These are phyloP conservation scores for Bombus superbus DNA, from an alignment of 1,140 invertebrate genomes.

Conservation along the genomic window DNA sequence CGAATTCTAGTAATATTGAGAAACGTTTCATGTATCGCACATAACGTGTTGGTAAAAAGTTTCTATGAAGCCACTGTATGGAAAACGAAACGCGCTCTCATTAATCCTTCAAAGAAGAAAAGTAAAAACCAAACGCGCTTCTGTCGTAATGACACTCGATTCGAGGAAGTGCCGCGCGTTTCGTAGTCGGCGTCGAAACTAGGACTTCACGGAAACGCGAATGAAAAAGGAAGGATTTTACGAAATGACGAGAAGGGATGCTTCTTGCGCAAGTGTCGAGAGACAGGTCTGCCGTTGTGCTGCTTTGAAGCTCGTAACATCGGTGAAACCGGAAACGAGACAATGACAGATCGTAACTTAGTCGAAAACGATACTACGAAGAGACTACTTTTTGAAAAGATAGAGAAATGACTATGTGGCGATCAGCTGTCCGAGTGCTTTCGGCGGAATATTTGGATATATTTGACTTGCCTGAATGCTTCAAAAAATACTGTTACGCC, in stretches of 20 bases:
- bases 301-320: conserved; percentile 6
- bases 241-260: background rate
- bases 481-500: too few relatives aligned
- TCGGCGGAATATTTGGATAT: too few relatives aligned
- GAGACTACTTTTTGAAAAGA: background rate
- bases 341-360: conserved; percentile 12
- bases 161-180: background rate
- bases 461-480: too few relatives aligned
- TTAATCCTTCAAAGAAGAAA: background rate
- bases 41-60: too few relatives aligned
- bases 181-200: background rate
- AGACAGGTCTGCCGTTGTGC: background rate
- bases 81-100: background rate
- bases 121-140: background rate
- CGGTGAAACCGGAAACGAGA: conserved; percentile 17
- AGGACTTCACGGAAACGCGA: conserved; percentile 4
- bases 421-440: background rate
- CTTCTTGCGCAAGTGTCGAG: conserved; percentile 2
- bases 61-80: background rate
- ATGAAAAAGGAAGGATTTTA: conserved; percentile 3
- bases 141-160: background rate
- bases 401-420: background rate
- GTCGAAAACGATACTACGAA: background rate
- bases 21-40: background rate
- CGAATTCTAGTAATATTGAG: too few relatives aligned